These are phyloP conservation scores for Chlorocebus sabaeus DNA, from an alignment of 2,113 vertebrate species.

Conservation along the genomic window DNA sequence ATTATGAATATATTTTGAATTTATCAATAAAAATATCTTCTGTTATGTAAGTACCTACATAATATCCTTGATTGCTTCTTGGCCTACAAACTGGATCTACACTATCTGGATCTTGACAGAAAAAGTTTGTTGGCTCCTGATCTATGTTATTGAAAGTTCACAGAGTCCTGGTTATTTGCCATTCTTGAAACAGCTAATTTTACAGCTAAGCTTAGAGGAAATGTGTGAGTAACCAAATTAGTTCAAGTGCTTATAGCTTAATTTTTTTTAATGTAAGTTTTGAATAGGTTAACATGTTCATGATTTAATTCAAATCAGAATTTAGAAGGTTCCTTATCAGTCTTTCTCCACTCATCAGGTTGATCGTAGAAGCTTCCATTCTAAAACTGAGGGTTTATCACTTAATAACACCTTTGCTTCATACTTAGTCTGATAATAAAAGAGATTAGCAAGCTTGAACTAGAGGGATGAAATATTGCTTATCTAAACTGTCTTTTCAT, in stretches of 20 bases:
- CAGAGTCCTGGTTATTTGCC: not conserved
- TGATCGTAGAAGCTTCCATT: slow-evolving; percentile 24
- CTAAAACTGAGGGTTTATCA: not conserved
- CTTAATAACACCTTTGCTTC: slow-evolving; percentile 64
- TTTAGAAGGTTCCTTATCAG: not conserved
- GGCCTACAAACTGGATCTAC: not conserved
- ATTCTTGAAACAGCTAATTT: slow-evolving; percentile 34
- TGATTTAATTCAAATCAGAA: slow-evolving; percentile 33
- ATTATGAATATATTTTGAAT: not conserved
- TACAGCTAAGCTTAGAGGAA: slow-evolving; percentile 24
- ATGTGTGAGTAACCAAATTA: not conserved
- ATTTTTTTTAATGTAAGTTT: slow-evolving; percentile 1
- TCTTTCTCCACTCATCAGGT: not conserved
- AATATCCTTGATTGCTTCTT: not conserved
- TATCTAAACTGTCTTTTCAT: slow-evolving; percentile 3
- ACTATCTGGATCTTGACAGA: not conserved
- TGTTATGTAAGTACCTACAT: not conserved
- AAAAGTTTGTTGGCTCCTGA: not conserved
- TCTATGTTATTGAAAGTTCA: not conserved
- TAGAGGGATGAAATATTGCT: slow-evolving; percentile 37
- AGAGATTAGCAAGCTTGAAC: slow-evolving; percentile 53
- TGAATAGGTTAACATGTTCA: not conserved
- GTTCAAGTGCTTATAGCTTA: not conserved
- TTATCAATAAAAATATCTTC: not conserved
- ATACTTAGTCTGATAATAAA: slow-evolving; percentile 56